Base-by-base conservation (phyloP, 2,113 vertebrate species). In the Marmota flaviventris region DNA sequence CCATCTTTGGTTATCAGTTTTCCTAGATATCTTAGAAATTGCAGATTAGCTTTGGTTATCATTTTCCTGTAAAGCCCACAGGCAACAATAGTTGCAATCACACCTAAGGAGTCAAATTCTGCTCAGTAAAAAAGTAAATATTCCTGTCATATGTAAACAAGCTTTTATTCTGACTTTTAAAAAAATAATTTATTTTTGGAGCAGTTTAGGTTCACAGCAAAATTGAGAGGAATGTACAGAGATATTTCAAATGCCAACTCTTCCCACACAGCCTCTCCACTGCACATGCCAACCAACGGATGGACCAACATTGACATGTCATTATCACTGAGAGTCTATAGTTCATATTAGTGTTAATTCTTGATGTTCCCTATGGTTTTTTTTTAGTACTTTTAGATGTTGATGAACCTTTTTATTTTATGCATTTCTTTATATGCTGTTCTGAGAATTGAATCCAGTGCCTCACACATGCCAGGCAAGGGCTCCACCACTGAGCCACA, bases 11-110 rank as follows among this genome's bases (percentile, higher is more conserved):
- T 63, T 78, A 42, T 25, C 45, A 7, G 32, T 76, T 85, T 93
- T 94, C 25, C 56, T 67, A 78, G 61, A 27, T n/a, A 18, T 70
- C 34, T 70, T 70, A 22, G 61, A 89, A 84, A 58, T 51, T 70
- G 11, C 20, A 32, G 61, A 51, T 61, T 8, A 63, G 3, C 20
- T 93, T 17, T 94, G 14, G 18, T 34, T 89, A 16, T 78, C 7
- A 32, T 76, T 85, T 93, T 94, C 25, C 56, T 73, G 4, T 82
- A 86, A 94, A 82, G 39, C 6, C 17, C 72, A 63, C 1, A 83
- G n/a, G 29, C 20, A 87, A 48, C 6, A 61, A 27, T 34, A 70
- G 20, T 2, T 73, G 0, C 17, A 72, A 22, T 63, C 27, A 76
- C 6, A 79, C 56, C n/a, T n/a, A 90, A 73, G 63, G 4, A 39